These are phyloP conservation scores for Chaetodon trifasciatus DNA, from an alignment of 2,797 vertebrate species.

Conservation along the genomic window DNA sequence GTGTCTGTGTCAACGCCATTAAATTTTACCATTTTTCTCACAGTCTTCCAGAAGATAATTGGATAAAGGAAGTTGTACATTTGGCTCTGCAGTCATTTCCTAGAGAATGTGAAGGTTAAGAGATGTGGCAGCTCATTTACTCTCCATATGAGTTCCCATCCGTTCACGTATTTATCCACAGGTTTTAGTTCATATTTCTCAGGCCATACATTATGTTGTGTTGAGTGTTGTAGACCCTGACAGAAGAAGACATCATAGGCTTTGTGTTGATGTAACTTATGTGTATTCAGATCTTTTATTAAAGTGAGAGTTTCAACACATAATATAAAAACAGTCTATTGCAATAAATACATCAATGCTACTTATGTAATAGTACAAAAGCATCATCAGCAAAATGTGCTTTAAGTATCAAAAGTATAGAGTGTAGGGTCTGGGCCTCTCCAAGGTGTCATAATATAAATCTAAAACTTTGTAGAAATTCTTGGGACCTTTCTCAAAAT, in stretches of 20 bases:
- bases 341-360: too few relatives aligned
- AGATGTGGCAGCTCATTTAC: slow-evolving; percentile 15
- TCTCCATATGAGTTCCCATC: background rate
- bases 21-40: slow-evolving; percentile 55
- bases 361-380: background rate
- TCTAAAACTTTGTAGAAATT: too few relatives aligned
- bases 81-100: slow-evolving; percentile 6
- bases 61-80: slow-evolving; percentile 45
- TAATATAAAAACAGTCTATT: background rate
- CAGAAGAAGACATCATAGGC: background rate
- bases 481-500: too few relatives aligned
- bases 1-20: slow-evolving; percentile 33
- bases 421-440: too few relatives aligned
- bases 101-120: slow-evolving; percentile 5
- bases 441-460: too few relatives aligned
- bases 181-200: background rate
- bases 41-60: slow-evolving; percentile 61
- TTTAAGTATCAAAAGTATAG: too few relatives aligned
- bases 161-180: background rate
- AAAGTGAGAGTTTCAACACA: background rate
- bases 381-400: too few relatives aligned
- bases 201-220: background rate
- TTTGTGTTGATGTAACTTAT: background rate
- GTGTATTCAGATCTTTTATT: background rate
- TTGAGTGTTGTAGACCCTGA: background rate